These are phyloP conservation scores for Heliconius melpomene DNA, from an alignment of 1,140 invertebrate species.

Conservation along the genomic window DNA sequence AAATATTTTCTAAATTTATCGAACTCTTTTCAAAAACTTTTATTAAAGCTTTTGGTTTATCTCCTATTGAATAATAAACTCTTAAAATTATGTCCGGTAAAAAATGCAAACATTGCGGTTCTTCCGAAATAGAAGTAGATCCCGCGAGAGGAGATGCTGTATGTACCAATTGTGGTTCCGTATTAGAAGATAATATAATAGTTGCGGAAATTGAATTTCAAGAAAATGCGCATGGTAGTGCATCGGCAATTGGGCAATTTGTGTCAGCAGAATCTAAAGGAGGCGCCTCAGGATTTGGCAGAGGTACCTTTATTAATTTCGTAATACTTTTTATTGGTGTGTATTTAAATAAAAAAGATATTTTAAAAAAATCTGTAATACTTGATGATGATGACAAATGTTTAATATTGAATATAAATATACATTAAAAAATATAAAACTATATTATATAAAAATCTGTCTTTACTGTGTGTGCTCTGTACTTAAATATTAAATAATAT, in stretches of 20 bases:
- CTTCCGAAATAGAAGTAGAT: slow-evolving; percentile 96
- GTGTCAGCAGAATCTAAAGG: slow-evolving; percentile 94
- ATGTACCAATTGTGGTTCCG: slow-evolving; percentile 97
- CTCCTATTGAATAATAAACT: not conserved
- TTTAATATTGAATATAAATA: no score
- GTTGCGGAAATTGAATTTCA: slow-evolving; percentile 98
- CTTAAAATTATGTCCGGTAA: slow-evolving; percentile 79
- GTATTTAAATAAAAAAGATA: not conserved
- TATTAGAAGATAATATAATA: slow-evolving; percentile 97
- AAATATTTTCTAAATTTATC: not conserved
- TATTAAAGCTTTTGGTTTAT: not conserved
- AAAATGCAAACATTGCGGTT: slow-evolving; percentile 95
- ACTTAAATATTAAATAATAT: no score
- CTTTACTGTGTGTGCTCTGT: no score
- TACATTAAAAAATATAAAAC: no score
- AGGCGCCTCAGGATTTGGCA: slow-evolving; percentile 88
- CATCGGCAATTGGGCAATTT: slow-evolving; percentile 95
- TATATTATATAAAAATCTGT: no score
- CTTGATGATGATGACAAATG: no score
- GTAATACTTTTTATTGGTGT: not conserved
- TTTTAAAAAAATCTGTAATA: no score
- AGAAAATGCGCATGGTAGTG: slow-evolving; percentile 93
- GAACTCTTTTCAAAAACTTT: not conserved
- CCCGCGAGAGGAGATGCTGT: slow-evolving; percentile 96
- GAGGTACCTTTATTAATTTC: slow-evolving; percentile 73